Conservation (phyloP, 2,888 invertebrate species). For the Stenodema calcarata region DNA sequence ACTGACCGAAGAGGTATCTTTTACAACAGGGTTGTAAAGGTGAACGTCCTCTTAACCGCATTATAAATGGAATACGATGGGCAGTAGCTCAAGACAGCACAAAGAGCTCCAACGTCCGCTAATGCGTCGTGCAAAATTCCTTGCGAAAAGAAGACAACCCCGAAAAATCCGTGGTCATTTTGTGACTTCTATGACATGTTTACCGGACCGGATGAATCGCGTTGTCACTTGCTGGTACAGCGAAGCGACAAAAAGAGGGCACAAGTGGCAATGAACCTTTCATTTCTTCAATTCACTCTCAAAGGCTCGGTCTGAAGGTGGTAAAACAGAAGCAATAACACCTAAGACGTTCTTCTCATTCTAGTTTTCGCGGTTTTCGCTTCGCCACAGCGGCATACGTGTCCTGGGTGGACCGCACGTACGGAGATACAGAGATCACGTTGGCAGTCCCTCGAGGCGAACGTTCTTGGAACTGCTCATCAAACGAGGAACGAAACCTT, state of each 20-base stretch:
- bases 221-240: not conserved
- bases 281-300: not conserved
- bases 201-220: slow-evolving; percentile 2
- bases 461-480: not conserved
- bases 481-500: not conserved
- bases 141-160: not conserved
- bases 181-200: not conserved
- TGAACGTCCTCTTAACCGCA: not conserved
- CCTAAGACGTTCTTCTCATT: not conserved
- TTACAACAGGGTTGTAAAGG: not conserved
- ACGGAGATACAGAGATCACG: not conserved
- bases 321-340: not conserved
- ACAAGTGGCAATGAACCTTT: not conserved
- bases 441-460: not conserved
- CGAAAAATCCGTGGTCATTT: not conserved
- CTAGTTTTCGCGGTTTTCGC: not conserved
- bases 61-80: not conserved
- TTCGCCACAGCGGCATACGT: not conserved
- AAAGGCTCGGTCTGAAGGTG: not conserved
- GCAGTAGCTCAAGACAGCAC: not conserved
- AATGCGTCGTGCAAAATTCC: not conserved
- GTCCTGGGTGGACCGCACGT: not conserved
- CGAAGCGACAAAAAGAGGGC: not conserved
- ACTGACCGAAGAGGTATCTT: not conserved
- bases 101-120: not conserved